Evolutionary conservation across 2,888 invertebrate genomes (phyloP).

Genomic region (Asteroscopus sphinx): DNA sequence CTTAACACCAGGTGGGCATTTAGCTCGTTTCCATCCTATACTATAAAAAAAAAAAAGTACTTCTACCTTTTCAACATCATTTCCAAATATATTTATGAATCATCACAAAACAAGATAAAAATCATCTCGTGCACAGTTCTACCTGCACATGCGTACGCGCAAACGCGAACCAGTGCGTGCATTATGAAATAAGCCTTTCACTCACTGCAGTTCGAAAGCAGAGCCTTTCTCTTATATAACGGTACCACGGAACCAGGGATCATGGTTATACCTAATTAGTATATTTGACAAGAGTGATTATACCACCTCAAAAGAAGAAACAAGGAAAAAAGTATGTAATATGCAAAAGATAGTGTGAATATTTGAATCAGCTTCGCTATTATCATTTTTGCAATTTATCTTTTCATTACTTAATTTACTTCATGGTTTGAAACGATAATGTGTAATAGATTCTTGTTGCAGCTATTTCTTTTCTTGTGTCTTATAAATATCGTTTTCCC

Average conservation of each 20-base stretch:
- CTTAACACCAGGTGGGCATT: too few species aligned
- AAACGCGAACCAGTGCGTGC: slow-evolving; percentile 58
- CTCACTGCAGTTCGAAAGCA: slow-evolving; percentile 63
- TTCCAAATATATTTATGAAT: not conserved
- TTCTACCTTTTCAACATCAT: too few species aligned
- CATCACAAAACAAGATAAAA: slow-evolving; percentile 24
- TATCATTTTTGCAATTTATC: slow-evolving; percentile 37
- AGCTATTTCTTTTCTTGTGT: not conserved
- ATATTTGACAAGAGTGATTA: slow-evolving; percentile 47
- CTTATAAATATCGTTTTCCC: not conserved
- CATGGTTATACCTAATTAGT: slow-evolving; percentile 46
- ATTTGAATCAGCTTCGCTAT: slow-evolving; percentile 37
- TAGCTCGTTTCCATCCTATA: too few species aligned
- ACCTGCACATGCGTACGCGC: slow-evolving; percentile 46
- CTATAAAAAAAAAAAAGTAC: too few species aligned
- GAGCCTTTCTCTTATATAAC: slow-evolving; percentile 65
- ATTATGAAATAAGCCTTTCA: slow-evolving; percentile 66
- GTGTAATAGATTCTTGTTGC: slow-evolving; percentile 2
- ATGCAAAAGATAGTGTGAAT: slow-evolving; percentile 33
- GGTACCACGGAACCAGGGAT: slow-evolving; percentile 49
- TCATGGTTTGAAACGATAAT: not conserved
- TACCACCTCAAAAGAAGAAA: slow-evolving; percentile 2
- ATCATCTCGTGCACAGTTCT: slow-evolving; percentile 40
- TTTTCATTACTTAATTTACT: slow-evolving; percentile 20
- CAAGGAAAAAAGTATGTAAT: slow-evolving; percentile 8